These are phyloP conservation scores for Rhingia rostrata DNA, from an alignment of 2,888 invertebrate species.

Conservation along the genomic window DNA sequence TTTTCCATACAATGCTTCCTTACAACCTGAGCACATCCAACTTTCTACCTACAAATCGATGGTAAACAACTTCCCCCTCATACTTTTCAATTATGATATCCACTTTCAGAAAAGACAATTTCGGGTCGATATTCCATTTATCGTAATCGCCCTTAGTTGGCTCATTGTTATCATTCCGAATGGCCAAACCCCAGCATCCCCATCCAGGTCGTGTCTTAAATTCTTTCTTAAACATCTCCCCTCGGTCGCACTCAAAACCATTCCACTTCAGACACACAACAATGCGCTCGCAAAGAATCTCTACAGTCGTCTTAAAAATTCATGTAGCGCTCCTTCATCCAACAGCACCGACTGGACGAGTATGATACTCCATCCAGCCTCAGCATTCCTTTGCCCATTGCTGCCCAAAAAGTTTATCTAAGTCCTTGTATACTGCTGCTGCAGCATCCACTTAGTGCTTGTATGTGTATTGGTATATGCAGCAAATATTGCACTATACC, in stretches of 20 bases:
- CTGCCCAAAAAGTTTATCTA: conserved; percentile 60
- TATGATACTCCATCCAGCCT: background rate
- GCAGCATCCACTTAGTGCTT: conserved; percentile 20
- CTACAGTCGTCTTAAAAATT: conserved; percentile 47
- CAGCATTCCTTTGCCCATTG: conserved; percentile 2
- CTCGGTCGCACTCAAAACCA: conserved; percentile 5
- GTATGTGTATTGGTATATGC: conserved; percentile 39
- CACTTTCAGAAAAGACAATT: conserved; percentile 13
- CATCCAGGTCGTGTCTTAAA: conserved; percentile 33
- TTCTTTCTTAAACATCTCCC: conserved; percentile 7
- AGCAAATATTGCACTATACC: conserved; percentile 65
- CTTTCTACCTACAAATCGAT: background rate
- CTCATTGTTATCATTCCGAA: conserved; percentile 42
- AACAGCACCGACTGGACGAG: background rate
- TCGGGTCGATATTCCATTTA: conserved; percentile 50
- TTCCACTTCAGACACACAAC: conserved; percentile 46
- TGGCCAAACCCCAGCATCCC: conserved; percentile 7
- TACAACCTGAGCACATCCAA: background rate
- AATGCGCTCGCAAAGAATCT: conserved; percentile 38
- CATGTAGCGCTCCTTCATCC: conserved; percentile 28
- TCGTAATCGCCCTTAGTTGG: conserved; percentile 53
- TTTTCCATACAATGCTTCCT: background rate
- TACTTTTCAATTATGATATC: conserved; percentile 23
- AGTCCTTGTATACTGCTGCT: conserved; percentile 15
- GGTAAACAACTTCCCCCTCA: conserved; percentile 16